Base-by-base conservation (phyloP, 2,113 vertebrate species). In the Tringa solitaria region DNA sequence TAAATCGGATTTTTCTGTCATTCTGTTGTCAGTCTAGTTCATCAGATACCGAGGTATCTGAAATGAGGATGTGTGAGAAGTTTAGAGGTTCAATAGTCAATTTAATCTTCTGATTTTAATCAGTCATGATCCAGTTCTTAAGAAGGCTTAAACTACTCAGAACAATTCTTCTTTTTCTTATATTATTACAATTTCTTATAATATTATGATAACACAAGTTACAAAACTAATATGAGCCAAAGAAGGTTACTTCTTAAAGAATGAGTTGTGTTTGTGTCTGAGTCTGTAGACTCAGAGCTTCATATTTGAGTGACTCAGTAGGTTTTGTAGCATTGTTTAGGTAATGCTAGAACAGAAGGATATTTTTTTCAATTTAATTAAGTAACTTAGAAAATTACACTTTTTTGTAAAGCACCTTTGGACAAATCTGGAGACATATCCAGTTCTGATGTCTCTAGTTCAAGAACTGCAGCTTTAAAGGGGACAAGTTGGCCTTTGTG, bases 21-120 rank as follows among this genome's bases (percentile, higher is more conserved):
- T 77, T 72, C 21, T 84, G 30, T 93, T 94, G 75, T 91, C 86
- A 79, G 74, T 35, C 68, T 72, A 84, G 78, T 67, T 94, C 54
- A 81, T 91, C 60, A 87, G 92, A 88, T 57, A 91, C 63, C 50
- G 60, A 85, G 88, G 50, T 82, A 88, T 85, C 43, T 90, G 79
- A 93, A 95, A 95, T 87, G 68, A 86, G 41, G 48, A 84, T 74
- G 75, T 91, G 53, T 94, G 90, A 96, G 64, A 90, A 93, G 26
- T 85, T 76, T 83, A 84, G 50, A 89, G 28, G 43, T 87, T 92
- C 37, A 51, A 10, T 72, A 91, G 64, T 54, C 82, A 93, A 63
- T 78, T 82, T 90, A 92, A 61, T 92, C 37, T 75, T 82, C 54
- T 77, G 61, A 84, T 93, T 90, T 95, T 82, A 73, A 84, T 93